Conservation (phyloP, 2,888 invertebrate species). For the Andrena fulva region DNA sequence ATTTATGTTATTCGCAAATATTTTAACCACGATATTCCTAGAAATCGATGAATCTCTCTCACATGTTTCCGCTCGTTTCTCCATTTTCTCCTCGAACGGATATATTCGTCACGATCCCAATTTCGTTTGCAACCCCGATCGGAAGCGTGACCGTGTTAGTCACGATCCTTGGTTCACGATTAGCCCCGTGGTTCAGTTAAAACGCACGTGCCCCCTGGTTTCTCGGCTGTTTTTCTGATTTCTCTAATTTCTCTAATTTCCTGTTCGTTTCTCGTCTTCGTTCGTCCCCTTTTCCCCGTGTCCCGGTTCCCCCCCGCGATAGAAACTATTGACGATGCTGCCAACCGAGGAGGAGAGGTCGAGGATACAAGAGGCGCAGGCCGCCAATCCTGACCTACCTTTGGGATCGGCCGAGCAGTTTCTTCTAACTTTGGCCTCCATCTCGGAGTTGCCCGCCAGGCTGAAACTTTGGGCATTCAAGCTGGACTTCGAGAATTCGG, state of each 20-base stretch:
- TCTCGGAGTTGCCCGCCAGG: constrained; percentile 96
- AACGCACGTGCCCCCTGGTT: constrained; percentile 37
- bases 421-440: constrained; percentile 97
- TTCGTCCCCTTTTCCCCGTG: constrained; percentile 49
- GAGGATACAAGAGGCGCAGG: constrained; percentile 98
- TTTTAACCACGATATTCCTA: neutral
- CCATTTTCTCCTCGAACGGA: constrained; percentile 26
- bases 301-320: constrained; percentile 56
- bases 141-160: neutral
- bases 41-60: constrained; percentile 23
- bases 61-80: constrained; percentile 32
- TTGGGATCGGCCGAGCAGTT: constrained; percentile 99
- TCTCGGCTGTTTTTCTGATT: constrained; percentile 52
- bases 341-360: constrained; percentile 98
- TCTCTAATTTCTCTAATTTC: constrained; percentile 69
- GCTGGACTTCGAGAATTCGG: constrained; percentile 98
- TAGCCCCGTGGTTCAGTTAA: constrained; percentile 49
- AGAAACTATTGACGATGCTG: constrained; percentile 98
- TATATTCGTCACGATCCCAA: constrained; percentile 37
- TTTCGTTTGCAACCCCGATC: constrained; percentile 47
- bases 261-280: constrained; percentile 63
- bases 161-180: constrained; percentile 51
- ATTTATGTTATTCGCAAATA: neutral
- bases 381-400: constrained; percentile 95
- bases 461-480: constrained; percentile 99